Conservation (phyloP, 2,888 invertebrate genomes). For the Drosophila longiperda region DNA sequence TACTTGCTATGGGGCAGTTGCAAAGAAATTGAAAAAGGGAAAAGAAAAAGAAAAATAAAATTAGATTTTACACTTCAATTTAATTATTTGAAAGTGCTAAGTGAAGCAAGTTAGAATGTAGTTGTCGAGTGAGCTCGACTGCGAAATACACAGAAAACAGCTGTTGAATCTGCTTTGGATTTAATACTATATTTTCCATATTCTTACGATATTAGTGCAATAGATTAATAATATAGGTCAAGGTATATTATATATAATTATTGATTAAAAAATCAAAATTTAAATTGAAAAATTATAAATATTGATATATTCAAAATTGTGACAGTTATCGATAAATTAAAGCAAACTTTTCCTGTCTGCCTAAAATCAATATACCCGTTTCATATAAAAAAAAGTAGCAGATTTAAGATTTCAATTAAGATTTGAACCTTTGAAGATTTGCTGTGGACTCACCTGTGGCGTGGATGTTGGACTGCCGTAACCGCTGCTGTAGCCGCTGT, state of each 20-base stretch:
- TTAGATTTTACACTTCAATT: not conserved
- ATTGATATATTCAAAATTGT: no score
- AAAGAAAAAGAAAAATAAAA: not conserved
- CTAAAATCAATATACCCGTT: not conserved
- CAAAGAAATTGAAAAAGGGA: no score
- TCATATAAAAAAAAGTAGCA: not conserved
- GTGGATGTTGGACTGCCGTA: constrained; percentile 85
- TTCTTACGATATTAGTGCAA: no score
- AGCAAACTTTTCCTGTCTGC: not conserved
- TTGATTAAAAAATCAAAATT: no score
- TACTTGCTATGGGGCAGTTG: constrained; percentile 69
- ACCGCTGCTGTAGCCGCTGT: constrained; percentile 86
- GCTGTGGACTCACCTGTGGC: constrained; percentile 78
- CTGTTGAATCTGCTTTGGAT: not conserved
- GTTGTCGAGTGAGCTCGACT: not conserved
- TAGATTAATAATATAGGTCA: no score
- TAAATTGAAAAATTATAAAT: no score
- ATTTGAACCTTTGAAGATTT: not conserved
- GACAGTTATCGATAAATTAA: not conserved
- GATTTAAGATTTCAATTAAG: not conserved
- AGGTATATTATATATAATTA: no score
- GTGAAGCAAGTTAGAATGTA: not conserved
- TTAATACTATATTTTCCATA: not conserved
- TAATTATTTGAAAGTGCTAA: not conserved
- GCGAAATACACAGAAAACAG: not conserved